Base-by-base conservation (phyloP, 23 tunicate genomes). In the Styela clava region DNA sequence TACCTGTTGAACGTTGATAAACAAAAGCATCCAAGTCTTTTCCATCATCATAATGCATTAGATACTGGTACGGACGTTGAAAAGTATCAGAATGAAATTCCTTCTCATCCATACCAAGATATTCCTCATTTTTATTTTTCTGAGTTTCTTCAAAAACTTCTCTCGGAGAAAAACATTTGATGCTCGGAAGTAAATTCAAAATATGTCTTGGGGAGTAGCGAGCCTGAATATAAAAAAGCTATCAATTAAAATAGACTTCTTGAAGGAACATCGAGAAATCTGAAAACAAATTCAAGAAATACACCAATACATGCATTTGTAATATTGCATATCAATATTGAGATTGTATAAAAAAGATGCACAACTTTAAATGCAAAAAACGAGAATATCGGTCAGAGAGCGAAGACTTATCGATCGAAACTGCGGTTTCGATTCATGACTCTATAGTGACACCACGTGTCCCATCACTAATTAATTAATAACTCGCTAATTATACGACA, bases 21-120 rank as follows among this genome's bases (percentile, higher is more conserved):
- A 2, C 68, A 52, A 89, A 89, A 9, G 28, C 64, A 73, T 89
- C 95, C 29, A 89, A 78, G 67, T 68, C 83, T 30, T 89, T 31
- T 30, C 62, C 33, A 2, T 1, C 24, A 22, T 56, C 36, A 62
- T 81, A 85, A 21, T 52, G 82, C 9, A 29, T 20, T 68, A 89
- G 72, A 61, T 85, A 89, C 85, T 89, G 95, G 64, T 74, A 89
- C 68, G 95, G 84, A 16, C 95, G 86, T 37, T 89, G 95, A 77
- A 73, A 89, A 2, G 78, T 69, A 2, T 85, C 86, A 35, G 86
- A 80, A 37, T 24, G 63, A 81, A 89, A 89, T 81, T 80, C 83
- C 16, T 69, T 32, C 16, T 61, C 61, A 69, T 89, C 95, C 95
- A 89, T 89, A 3, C 32, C 34, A 31, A 85, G 79, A 25, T 37